Evolutionary conservation across 2,797 vertebrate genomes (phyloP).

Genomic region (Saxicola maurus): DNA sequence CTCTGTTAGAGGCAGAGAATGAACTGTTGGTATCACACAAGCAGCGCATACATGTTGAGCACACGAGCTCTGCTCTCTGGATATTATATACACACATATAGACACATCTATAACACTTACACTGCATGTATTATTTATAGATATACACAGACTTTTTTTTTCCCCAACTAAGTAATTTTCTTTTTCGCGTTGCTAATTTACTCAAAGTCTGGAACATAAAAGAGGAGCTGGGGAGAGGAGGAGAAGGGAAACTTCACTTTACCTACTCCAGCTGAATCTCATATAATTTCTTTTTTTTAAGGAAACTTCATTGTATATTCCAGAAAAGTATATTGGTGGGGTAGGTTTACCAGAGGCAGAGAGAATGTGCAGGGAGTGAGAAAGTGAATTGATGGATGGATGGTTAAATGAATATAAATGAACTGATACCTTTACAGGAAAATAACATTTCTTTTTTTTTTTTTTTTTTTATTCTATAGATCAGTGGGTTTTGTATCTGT

Average conservation of each 20-base stretch:
- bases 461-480: conserved; percentile 81
- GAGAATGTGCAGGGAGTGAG: conserved; percentile 78
- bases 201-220: conserved; percentile 4
- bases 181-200: conserved; percentile 18
- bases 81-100: not conserved
- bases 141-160: not conserved
- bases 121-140: not conserved
- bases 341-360: conserved; percentile 74
- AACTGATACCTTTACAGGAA: conserved; percentile 82
- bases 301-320: conserved; percentile 76
- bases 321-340: conserved; percentile 66
- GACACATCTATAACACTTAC: not conserved
- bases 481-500: conserved; percentile 82
- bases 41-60: not conserved
- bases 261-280: conserved; percentile 34
- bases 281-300: conserved; percentile 50
- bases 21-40: not conserved
- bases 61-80: not conserved
- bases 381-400: conserved; percentile 82
- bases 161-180: not conserved
- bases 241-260: conserved; percentile 21
- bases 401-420: conserved; percentile 88
- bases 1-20: not conserved
- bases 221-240: not conserved
- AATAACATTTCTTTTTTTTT: conserved; percentile 80